These are phyloP conservation scores for Podilymbus podiceps DNA, from an alignment of 2,113 vertebrate genomes.

Conservation along the genomic window DNA sequence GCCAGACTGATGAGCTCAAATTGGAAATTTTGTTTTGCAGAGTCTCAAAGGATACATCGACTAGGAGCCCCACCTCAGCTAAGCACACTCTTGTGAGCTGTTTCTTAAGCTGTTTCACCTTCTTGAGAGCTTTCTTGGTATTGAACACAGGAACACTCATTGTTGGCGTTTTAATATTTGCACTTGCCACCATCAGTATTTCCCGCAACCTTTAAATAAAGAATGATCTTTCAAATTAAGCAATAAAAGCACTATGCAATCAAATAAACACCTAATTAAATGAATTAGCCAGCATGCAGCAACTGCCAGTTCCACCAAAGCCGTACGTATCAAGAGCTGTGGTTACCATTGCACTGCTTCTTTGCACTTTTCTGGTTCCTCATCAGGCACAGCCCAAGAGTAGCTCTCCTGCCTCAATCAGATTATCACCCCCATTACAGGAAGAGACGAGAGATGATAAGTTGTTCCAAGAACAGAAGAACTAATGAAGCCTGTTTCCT, in stretches of 20 bases:
- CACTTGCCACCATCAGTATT: conserved; percentile 90
- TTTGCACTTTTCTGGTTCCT: neutral
- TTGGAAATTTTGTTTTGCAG: neutral
- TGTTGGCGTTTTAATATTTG: conserved; percentile 94
- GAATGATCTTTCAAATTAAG: neutral
- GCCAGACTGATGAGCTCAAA: neutral
- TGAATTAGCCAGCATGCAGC: neutral
- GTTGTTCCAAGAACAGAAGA: neutral
- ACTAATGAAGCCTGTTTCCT: neutral
- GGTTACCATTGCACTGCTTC: neutral
- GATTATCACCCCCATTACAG: neutral
- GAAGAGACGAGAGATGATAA: neutral
- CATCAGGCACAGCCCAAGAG: neutral
- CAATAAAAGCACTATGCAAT: neutral
- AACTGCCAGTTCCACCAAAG: neutral
- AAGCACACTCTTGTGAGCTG: conserved; percentile 86
- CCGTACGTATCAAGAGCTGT: neutral
- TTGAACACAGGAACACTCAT: conserved; percentile 91
- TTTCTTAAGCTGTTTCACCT: conserved; percentile 84
- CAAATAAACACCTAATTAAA: neutral
- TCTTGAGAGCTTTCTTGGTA: conserved; percentile 85
- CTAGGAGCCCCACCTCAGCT: conserved; percentile 79
- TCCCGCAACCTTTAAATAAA: conserved; percentile 84
- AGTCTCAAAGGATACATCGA: neutral
- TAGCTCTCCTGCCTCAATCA: neutral